A percentile compares a stretch with the other conserved stretches of the same genome.
These are phyloP conservation scores for Idaea straminata DNA, from an alignment of 2,888 invertebrate species.

Conservation along the genomic window DNA sequence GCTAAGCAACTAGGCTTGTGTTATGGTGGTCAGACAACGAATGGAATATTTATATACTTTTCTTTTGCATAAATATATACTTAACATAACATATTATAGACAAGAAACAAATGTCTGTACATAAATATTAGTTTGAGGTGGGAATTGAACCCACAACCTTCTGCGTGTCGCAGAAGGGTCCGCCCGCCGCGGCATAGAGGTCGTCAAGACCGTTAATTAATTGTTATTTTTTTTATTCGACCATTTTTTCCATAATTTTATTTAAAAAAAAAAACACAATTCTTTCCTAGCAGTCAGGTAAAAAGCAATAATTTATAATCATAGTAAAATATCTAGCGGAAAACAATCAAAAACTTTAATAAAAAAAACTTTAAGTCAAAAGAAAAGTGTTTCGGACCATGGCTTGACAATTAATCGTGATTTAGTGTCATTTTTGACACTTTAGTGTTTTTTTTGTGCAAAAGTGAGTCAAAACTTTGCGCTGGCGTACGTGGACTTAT, in stretches of 20 bases:
- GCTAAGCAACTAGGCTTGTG: too few species aligned
- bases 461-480: slow-evolving; percentile 77
- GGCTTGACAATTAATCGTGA: slow-evolving; percentile 9
- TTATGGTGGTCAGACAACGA: too few species aligned
- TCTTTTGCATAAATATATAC: too few species aligned
- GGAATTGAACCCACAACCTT: slow-evolving; percentile 8
- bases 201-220: slow-evolving; percentile 17
- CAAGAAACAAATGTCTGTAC: too few species aligned
- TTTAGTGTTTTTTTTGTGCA: slow-evolving; percentile 34
- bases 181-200: neutral
- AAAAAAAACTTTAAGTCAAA: too few species aligned
- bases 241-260: neutral
- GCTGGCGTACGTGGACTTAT: slow-evolving; percentile 87
- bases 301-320: too few species aligned
- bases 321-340: too few species aligned
- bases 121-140: slow-evolving; percentile 11
- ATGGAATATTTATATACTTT: too few species aligned
- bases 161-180: too few species aligned
- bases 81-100: too few species aligned
- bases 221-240: slow-evolving; percentile 26
- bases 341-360: too few species aligned
- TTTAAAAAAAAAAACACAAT: neutral
- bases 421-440: neutral
- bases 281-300: too few species aligned
- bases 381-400: slow-evolving; percentile 7